Percentiles rank a stretch among this genome's conserved stretches.
phyloP scores from a whole-genome alignment of 2,113 vertebrate species.

The Melanerpes aurifrons region DNA sequence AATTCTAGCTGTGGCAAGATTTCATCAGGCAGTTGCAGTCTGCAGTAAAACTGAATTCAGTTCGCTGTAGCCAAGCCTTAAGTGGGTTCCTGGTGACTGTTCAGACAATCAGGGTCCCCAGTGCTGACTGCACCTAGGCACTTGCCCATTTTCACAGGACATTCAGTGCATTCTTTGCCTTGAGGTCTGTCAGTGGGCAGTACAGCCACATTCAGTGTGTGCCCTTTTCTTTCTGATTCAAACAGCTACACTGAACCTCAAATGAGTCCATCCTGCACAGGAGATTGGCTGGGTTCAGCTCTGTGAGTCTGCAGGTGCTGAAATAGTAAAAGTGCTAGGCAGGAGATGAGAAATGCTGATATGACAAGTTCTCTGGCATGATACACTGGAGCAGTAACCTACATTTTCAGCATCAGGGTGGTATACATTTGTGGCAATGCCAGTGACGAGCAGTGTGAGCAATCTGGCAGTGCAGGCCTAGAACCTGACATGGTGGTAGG shows the following conservation, averaged over 20 bases:
- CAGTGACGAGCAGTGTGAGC: too few species aligned
- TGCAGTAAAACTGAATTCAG: slow-evolving; percentile 1
- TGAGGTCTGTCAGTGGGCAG: background rate
- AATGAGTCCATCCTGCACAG: background rate
- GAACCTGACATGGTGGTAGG: too few species aligned
- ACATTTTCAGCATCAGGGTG: background rate
- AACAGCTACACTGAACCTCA: background rate
- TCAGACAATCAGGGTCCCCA: background rate
- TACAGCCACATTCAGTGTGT: background rate
- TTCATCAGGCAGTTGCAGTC: slow-evolving; percentile 34
- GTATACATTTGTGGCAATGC: background rate
- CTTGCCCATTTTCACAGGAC: background rate
- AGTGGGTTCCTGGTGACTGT: background rate
- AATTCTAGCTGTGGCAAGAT: slow-evolving; percentile 22
- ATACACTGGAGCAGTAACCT: background rate
- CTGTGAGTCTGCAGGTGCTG: background rate
- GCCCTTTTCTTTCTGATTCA: background rate
- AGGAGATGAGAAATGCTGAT: background rate
- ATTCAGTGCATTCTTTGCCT: background rate
- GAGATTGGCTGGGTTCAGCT: background rate
- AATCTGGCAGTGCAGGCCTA: too few species aligned
- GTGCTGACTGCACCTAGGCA: background rate
- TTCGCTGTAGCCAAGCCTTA: background rate
- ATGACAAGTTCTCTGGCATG: background rate
- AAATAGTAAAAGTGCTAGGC: background rate